Percentiles rank a stretch among this genome's conserved stretches.
Evolutionary conservation across 2,113 vertebrate species (phyloP).

Genomic region (Pteronura brasiliensis): DNA sequence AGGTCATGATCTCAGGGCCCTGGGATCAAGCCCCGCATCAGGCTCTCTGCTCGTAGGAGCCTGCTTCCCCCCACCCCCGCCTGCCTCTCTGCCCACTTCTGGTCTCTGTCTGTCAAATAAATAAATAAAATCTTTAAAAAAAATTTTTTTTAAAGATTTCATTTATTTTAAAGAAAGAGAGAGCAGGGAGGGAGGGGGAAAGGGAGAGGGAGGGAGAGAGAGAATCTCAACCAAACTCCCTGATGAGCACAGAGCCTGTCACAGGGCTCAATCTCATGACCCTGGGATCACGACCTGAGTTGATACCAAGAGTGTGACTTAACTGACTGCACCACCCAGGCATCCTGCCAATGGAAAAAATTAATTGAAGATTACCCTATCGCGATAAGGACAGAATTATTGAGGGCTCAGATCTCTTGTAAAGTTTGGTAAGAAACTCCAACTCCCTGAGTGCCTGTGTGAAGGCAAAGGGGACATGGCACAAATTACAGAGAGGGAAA

Average conservation of each 20-base stretch:
- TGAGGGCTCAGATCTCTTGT: background rate
- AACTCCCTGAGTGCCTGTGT: background rate
- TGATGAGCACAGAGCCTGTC: background rate
- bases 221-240: background rate
- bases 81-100: no score
- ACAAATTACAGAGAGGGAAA: background rate
- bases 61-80: no score
- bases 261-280: background rate
- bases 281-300: background rate
- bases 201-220: background rate
- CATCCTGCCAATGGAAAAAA: background rate
- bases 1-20: no score
- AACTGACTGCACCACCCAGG: background rate
- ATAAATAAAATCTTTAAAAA: no score
- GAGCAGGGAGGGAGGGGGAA: background rate
- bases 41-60: no score
- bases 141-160: background rate
- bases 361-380: background rate
- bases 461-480: background rate
- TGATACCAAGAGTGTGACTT: background rate
- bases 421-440: background rate
- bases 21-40: no score
- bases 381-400: background rate
- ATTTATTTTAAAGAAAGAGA: background rate
- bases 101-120: no score